Percentiles rank a stretch among this genome's conserved stretches.
phyloP scores from a whole-genome alignment of 2,113 vertebrate species.

The Pica pica region DNA sequence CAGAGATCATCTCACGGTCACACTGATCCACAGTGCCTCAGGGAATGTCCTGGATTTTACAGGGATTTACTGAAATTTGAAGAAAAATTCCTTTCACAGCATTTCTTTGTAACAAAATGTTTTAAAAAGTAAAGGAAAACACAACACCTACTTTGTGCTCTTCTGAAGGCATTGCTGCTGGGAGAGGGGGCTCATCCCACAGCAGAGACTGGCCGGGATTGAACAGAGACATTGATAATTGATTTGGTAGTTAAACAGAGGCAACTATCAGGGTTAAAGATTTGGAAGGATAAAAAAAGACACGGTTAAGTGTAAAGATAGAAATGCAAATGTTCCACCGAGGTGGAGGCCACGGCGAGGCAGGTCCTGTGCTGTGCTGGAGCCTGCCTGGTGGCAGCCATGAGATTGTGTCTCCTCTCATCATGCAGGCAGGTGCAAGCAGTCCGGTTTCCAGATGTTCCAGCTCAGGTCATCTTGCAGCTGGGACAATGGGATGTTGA shows the following conservation, averaged over 20 bases:
- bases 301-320: not conserved
- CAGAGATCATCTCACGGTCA: accelerated
- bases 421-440: accelerated
- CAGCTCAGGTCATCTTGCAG: too few relatives aligned
- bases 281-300: not conserved
- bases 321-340: not conserved
- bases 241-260: not conserved
- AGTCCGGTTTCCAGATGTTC: accelerated
- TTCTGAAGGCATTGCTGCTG: not conserved
- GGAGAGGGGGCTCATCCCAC: not conserved
- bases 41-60: not conserved
- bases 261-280: not conserved
- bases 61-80: not conserved
- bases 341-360: not conserved
- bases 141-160: accelerated
- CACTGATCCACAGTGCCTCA: accelerated
- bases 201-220: accelerated
- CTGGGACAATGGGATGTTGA: accelerated
- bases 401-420: accelerated
- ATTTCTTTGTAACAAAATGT: not conserved
- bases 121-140: not conserved
- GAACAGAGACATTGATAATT: not conserved
- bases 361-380: not conserved
- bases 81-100: not conserved
- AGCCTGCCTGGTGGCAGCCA: accelerated